Percentiles rank a stretch among this genome's conserved stretches.
Conservation (phyloP, 2,113 vertebrate species). For the Vidua macroura region DNA sequence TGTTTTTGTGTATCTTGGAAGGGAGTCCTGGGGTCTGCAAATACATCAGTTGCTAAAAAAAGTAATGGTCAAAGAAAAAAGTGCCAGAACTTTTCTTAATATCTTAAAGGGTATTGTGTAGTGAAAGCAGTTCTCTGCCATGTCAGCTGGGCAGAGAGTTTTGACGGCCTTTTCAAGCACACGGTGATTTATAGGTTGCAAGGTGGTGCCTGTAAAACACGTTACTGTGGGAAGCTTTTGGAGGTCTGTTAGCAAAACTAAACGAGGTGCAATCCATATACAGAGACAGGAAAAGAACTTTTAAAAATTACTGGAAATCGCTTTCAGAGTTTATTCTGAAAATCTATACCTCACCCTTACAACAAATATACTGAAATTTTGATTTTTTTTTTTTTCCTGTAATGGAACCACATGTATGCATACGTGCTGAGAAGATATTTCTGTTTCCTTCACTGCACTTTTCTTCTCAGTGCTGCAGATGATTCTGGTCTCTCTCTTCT, state of each 20-base stretch:
- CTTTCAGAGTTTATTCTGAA: neutral
- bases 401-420: neutral
- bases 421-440: neutral
- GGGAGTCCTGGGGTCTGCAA: constrained; percentile 56
- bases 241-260: neutral
- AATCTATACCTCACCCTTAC: neutral
- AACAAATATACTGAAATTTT: neutral
- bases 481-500: neutral
- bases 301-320: neutral
- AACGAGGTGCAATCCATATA: neutral
- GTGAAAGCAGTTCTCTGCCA: neutral
- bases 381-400: neutral
- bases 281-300: neutral
- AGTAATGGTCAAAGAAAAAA: constrained; percentile 49
- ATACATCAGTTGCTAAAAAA: constrained; percentile 49
- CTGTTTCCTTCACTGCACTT: neutral
- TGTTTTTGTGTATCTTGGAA: constrained; percentile 67
- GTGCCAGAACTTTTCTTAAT: neutral
- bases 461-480: constrained; percentile 13
- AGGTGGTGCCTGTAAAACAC: neutral
- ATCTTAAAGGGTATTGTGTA: neutral
- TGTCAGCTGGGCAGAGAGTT: neutral
- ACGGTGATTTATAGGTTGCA: neutral
- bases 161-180: neutral
- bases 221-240: neutral